Percentiles rank a stretch among this genome's conserved stretches.
Evolutionary conservation across 2,888 invertebrate genomes (phyloP).

Genomic region (Pecten maximus): DNA sequence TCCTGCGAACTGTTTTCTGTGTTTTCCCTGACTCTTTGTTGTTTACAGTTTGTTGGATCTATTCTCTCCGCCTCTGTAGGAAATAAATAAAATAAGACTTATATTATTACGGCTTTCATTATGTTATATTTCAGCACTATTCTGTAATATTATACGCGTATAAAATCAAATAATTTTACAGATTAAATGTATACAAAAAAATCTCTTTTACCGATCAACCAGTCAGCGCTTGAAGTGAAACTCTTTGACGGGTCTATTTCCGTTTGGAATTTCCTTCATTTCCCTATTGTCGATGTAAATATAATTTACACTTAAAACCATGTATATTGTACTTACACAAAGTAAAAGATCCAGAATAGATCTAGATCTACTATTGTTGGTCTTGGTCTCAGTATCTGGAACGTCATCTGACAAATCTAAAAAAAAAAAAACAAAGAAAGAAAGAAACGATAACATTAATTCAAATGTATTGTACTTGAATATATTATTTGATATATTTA

Average conservation of each 20-base stretch:
- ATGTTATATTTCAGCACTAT: too few relatives aligned
- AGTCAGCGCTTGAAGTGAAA: too few relatives aligned
- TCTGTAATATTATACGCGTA: not conserved
- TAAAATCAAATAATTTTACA: not conserved
- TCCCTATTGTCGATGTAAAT: too few relatives aligned
- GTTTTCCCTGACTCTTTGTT: not conserved
- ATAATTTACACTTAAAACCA: not conserved
- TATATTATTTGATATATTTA: too few relatives aligned
- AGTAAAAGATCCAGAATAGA: not conserved
- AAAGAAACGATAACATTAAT: not conserved
- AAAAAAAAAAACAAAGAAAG: not conserved
- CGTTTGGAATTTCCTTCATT: too few relatives aligned
- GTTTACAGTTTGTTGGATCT: not conserved
- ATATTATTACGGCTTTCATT: too few relatives aligned
- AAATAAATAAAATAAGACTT: not conserved
- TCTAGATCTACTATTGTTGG: not conserved
- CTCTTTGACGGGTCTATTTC: too few relatives aligned
- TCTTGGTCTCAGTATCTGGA: not conserved
- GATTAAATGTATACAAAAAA: too few relatives aligned
- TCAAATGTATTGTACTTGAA: too few relatives aligned
- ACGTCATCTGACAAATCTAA: not conserved
- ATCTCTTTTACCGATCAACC: too few relatives aligned
- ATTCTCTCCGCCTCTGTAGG: slow-evolving; percentile 7
- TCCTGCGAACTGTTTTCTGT: not conserved
- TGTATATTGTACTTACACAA: not conserved